A percentile compares a stretch with the other conserved stretches of the same genome.
Evolutionary conservation across 2,797 vertebrate species (phyloP).

Genomic region (Pangasius sanitwongsei): DNA sequence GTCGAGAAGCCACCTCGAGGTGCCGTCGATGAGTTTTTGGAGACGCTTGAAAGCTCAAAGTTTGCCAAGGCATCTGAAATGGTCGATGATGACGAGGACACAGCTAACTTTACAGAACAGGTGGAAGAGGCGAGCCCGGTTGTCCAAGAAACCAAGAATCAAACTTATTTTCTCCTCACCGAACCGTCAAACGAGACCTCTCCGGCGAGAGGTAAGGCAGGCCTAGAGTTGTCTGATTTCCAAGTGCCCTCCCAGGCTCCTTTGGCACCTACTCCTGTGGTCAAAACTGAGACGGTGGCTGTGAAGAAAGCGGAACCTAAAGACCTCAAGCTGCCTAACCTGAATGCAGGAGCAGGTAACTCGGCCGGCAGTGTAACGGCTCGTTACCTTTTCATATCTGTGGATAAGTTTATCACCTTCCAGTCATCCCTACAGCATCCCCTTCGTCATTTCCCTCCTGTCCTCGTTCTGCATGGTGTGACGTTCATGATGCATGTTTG

Average conservation of each 20-base stretch:
- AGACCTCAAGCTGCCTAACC: conserved; percentile 66
- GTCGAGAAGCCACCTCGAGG: conserved; percentile 76
- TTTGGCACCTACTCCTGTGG: conserved; percentile 49
- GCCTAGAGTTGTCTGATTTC: conserved; percentile 68
- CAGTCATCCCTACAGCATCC: conserved; percentile 38
- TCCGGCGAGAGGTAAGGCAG: conserved; percentile 70
- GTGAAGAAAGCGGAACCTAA: conserved; percentile 57
- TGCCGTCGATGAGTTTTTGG: conserved; percentile 76
- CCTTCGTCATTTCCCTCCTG: conserved; percentile 40
- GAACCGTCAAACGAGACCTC: conserved; percentile 61
- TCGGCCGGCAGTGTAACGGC: conserved; percentile 8
- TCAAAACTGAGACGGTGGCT: conserved; percentile 56
- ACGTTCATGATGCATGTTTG: conserved; percentile 36
- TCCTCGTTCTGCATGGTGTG: conserved; percentile 56
- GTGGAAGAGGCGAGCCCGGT: conserved; percentile 32
- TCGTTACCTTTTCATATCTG: conserved; percentile 56
- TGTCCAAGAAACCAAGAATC: conserved; percentile 57
- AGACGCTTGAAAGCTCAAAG: conserved; percentile 74
- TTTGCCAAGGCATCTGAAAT: conserved; percentile 70
- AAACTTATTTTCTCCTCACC: conserved; percentile 69
- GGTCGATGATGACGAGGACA: conserved; percentile 66
- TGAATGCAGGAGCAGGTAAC: conserved; percentile 75
- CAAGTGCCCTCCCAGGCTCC: conserved; percentile 62
- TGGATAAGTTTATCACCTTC: conserved; percentile 56
- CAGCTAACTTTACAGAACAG: conserved; percentile 54